A percentile compares a stretch with the other conserved stretches of the same genome.
Evolutionary conservation across 1,140 invertebrate genomes (phyloP).

Genomic region (Zaprionus davidi): DNA sequence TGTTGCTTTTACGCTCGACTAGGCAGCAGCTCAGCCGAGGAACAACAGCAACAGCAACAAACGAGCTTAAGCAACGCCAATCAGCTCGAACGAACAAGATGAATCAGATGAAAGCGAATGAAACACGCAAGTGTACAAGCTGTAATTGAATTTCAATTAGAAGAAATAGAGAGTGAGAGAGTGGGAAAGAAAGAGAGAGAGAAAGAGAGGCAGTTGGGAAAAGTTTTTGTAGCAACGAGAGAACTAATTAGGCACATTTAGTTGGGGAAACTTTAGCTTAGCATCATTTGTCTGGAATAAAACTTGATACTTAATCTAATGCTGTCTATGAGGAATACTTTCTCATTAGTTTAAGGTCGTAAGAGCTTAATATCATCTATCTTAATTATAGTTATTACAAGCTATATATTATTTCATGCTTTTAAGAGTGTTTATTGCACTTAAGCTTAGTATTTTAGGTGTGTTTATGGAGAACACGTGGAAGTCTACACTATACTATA

Average conservation of each 20-base stretch:
- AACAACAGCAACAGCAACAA: slow-evolving; percentile 3
- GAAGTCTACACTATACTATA: neutral
- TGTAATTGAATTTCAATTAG: slow-evolving; percentile 10
- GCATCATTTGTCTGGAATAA: neutral
- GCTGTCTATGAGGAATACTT: neutral
- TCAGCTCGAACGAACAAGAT: slow-evolving; percentile 2
- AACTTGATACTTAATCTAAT: neutral
- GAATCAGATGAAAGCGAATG: slow-evolving; percentile 8
- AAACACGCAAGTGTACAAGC: slow-evolving; percentile 10
- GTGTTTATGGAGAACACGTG: neutral
- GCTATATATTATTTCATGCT: neutral
- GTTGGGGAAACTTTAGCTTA: neutral
- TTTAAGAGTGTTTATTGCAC: neutral
- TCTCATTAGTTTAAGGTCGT: no score
- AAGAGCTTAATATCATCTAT: neutral
- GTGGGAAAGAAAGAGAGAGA: neutral
- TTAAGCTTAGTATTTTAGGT: neutral
- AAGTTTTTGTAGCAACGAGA: neutral
- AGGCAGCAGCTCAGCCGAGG: slow-evolving; percentile 11
- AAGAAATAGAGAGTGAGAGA: neutral
- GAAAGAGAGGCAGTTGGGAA: neutral
- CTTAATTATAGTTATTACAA: neutral
- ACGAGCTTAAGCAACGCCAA: slow-evolving; percentile 23
- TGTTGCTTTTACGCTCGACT: slow-evolving; percentile 10
- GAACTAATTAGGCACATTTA: neutral